Conservation (phyloP, 2,113 vertebrate genomes). For the Clarias macrocephalus region DNA sequence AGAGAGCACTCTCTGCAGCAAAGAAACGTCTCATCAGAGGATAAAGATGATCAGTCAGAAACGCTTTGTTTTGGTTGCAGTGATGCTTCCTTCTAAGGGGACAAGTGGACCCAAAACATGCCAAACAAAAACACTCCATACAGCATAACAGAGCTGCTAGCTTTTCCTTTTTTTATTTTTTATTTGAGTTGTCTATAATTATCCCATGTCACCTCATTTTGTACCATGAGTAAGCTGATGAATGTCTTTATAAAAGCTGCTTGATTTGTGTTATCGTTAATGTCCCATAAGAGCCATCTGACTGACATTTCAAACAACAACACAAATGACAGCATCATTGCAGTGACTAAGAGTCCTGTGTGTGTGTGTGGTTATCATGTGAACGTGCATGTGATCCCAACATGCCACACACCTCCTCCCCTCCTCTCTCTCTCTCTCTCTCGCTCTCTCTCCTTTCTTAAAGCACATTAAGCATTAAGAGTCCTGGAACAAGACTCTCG, state of each 20-base stretch:
- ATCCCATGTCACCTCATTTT: not conserved
- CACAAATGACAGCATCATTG: slow-evolving; percentile 59
- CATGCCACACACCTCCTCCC: not conserved
- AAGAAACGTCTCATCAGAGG: not conserved
- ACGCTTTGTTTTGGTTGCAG: not conserved
- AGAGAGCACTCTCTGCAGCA: not conserved
- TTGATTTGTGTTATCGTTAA: not conserved
- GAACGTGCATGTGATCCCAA: slow-evolving; percentile 1
- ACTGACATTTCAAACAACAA: slow-evolving; percentile 46
- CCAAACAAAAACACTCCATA: not conserved
- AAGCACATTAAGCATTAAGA: not conserved
- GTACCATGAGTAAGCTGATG: not conserved
- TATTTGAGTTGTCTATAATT: not conserved
- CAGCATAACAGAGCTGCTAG: not conserved
- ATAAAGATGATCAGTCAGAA: not conserved
- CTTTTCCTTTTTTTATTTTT: too few relatives aligned
- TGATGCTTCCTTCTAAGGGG: not conserved
- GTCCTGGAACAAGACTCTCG: not conserved
- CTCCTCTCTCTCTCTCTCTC: not conserved
- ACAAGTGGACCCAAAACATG: slow-evolving; percentile 3
- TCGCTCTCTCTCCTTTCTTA: not conserved
- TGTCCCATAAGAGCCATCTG: slow-evolving; percentile 31
- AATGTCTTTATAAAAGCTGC: not conserved
- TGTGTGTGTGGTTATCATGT: slow-evolving; percentile 34
- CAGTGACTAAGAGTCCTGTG: slow-evolving; percentile 50